phyloP scores from a whole-genome alignment of 2,888 invertebrate species.

The Chydorus sphaericus region DNA sequence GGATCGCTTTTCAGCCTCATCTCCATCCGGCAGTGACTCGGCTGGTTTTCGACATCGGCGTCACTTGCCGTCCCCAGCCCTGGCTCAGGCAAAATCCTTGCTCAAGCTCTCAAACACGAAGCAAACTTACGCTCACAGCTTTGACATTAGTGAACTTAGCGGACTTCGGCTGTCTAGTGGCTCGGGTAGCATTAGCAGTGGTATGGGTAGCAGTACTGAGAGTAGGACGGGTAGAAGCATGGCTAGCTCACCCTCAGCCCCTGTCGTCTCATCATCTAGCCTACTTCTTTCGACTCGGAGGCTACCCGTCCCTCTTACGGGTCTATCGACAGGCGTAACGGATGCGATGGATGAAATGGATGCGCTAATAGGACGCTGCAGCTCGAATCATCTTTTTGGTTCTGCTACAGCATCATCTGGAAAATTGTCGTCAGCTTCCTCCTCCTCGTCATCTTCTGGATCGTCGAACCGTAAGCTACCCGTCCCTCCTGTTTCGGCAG shows the following conservation, averaged over 20 bases:
- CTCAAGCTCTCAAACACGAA: background rate
- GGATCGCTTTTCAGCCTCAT: background rate
- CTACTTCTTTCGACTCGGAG: background rate
- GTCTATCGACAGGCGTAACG: background rate
- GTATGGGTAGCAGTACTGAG: too few relatives aligned
- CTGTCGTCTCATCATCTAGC: background rate
- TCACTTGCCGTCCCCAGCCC: background rate
- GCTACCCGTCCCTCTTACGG: background rate
- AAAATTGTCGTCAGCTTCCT: background rate
- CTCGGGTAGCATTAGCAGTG: too few relatives aligned
- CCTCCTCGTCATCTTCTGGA: background rate
- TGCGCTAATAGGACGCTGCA: background rate
- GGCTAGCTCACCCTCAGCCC: background rate
- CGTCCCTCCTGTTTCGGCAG: background rate
- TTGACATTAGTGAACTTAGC: background rate
- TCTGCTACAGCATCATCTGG: too few relatives aligned
- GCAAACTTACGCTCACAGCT: background rate
- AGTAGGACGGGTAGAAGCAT: too few relatives aligned
- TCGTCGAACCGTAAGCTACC: background rate
- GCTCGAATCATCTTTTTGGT: too few relatives aligned
- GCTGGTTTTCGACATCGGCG: background rate
- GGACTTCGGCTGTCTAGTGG: background rate
- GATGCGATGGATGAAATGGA: conserved; percentile 5
- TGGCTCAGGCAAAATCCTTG: background rate
- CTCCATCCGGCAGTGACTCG: background rate